phyloP scores from a whole-genome alignment of 2,888 invertebrate genomes.

The Heteromurus nitidus region DNA sequence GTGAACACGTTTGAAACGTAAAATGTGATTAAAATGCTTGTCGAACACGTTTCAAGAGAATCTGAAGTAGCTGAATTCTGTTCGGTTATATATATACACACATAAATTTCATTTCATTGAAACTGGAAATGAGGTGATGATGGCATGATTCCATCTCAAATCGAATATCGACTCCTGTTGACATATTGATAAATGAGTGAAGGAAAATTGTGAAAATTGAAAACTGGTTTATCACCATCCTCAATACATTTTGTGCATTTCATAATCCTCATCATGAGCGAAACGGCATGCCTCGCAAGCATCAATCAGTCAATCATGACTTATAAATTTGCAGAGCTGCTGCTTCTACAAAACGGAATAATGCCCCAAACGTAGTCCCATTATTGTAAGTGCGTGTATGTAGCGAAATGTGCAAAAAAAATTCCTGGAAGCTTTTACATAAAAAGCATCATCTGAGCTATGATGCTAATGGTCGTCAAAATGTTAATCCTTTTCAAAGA shows the following conservation, averaged over 20 bases:
- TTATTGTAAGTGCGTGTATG: no score
- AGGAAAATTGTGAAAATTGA: constrained; percentile 39
- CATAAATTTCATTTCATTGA: not conserved
- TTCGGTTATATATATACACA: no score
- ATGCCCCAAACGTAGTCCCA: no score
- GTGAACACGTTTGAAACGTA: no score
- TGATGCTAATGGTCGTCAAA: not conserved
- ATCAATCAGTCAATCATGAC: constrained; percentile 61
- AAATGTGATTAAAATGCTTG: no score
- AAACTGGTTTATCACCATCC: constrained; percentile 57
- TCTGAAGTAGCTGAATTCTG: no score
- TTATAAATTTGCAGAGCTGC: not conserved
- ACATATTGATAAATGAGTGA: constrained; percentile 62
- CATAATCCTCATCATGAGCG: constrained; percentile 44
- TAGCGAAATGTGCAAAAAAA: no score
- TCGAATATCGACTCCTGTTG: constrained; percentile 48
- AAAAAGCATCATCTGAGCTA: not conserved
- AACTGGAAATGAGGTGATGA: constrained; percentile 21
- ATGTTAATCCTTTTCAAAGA: constrained; percentile 1
- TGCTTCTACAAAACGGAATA: not conserved
- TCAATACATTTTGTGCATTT: not conserved
- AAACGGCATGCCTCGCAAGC: constrained; percentile 62
- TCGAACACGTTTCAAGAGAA: no score
- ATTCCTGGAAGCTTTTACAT: no score
- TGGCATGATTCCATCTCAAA: constrained; percentile 46